Evolutionary conservation across 2,797 vertebrate species (phyloP).

Genomic region (Xenopus petersii): DNA sequence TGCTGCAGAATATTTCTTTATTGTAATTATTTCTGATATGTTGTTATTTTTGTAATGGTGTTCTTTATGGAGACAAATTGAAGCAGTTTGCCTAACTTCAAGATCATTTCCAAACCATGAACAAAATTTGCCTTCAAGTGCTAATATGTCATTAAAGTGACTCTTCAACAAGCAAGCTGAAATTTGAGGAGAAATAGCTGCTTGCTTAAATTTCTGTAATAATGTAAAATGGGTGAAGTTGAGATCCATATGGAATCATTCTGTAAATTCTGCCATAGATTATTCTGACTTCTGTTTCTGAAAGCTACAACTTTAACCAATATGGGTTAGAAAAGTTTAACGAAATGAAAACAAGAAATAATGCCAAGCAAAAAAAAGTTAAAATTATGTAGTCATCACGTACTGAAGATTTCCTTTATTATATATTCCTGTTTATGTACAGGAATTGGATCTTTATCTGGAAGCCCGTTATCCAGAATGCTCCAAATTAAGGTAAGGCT

Average conservation of each 20-base stretch:
- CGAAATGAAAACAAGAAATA: too few species aligned
- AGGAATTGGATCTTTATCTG: too few species aligned
- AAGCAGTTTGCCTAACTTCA: constrained; percentile 17
- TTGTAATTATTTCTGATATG: constrained; percentile 30
- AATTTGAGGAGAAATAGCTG: constrained; percentile 21
- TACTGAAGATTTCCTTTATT: too few species aligned
- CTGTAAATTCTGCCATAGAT: constrained; percentile 3
- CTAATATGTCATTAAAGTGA: constrained; percentile 26
- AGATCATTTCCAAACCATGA: constrained; percentile 14
- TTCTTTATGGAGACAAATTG: constrained; percentile 14
- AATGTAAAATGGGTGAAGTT: neutral
- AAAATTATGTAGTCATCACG: too few species aligned
- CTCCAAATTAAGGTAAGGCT: too few species aligned
- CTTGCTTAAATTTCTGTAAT: neutral
- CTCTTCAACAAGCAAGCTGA: constrained; percentile 1
- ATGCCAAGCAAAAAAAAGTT: too few species aligned
- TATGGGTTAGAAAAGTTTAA: neutral
- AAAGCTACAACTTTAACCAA: too few species aligned
- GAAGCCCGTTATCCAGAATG: too few species aligned
- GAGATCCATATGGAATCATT: constrained; percentile 11
- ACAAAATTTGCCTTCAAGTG: constrained; percentile 25
- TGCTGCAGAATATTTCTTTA: constrained; percentile 3
- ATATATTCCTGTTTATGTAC: too few species aligned
- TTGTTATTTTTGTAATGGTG: constrained; percentile 21
- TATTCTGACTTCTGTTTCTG: neutral